A percentile compares a stretch with the other conserved stretches of the same genome.
These are phyloP conservation scores for Sweltsa coloradensis DNA, from an alignment of 1,140 invertebrate species.

Conservation along the genomic window DNA sequence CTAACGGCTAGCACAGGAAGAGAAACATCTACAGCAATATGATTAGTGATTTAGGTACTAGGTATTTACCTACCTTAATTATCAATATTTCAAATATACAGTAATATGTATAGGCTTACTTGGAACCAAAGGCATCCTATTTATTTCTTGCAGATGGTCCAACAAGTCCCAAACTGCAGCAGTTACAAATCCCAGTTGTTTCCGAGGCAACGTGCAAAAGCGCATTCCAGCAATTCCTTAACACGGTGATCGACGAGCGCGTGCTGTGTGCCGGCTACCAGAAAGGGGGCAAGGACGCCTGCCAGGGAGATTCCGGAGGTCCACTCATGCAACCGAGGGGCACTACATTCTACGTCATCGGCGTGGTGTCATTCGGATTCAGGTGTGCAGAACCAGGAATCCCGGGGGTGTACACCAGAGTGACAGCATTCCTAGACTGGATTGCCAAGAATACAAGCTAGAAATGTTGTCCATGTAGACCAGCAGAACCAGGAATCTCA, in stretches of 20 bases:
- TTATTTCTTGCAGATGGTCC: constrained; percentile 42
- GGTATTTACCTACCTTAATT: too few relatives aligned
- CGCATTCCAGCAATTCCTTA: constrained; percentile 41
- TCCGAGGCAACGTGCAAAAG: constrained; percentile 42
- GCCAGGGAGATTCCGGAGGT: constrained; percentile 78
- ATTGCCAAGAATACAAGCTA: constrained; percentile 26
- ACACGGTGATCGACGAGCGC: constrained; percentile 43
- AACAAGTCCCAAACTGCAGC: constrained; percentile 43
- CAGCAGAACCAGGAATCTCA: constrained; percentile 55
- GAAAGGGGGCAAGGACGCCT: constrained; percentile 64
- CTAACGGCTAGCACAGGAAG: too few relatives aligned
- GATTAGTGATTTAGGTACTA: too few relatives aligned
- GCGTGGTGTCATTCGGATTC: constrained; percentile 61
- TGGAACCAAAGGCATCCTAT: too few relatives aligned
- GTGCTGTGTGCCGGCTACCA: constrained; percentile 65
- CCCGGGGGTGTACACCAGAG: constrained; percentile 65
- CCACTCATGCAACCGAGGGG: constrained; percentile 43
- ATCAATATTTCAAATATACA: too few relatives aligned
- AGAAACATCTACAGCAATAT: too few relatives aligned
- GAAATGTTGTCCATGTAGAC: too few relatives aligned
- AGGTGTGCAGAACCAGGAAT: constrained; percentile 57
- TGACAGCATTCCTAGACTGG: constrained; percentile 51
- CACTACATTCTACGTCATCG: constrained; percentile 30
- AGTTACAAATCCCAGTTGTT: constrained; percentile 60
- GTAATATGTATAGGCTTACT: too few relatives aligned